Percentiles rank a stretch among this genome's conserved stretches.
phyloP scores from a whole-genome alignment of 1,140 invertebrate species.

The Lasioglossum albipes region DNA sequence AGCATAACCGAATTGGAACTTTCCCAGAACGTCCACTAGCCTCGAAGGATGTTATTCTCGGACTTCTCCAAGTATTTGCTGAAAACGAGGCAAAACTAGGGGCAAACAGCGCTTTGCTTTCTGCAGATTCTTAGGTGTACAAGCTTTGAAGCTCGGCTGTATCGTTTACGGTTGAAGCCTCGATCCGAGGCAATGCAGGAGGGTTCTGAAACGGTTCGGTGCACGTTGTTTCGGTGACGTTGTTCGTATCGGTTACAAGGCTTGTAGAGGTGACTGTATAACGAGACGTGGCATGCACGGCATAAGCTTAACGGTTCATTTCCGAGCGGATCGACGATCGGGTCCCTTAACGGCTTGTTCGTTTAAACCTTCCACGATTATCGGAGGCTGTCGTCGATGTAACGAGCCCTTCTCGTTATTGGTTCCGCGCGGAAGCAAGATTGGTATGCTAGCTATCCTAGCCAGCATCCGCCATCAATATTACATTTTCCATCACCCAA shows the following conservation, averaged over 20 bases:
- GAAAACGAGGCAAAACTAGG: too few relatives aligned
- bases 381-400: neutral
- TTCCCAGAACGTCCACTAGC: too few relatives aligned
- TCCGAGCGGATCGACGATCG: conserved; percentile 44
- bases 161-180: too few relatives aligned
- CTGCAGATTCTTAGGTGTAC: too few relatives aligned
- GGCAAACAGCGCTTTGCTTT: too few relatives aligned
- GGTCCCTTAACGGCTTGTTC: conserved; percentile 35
- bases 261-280: conserved; percentile 19
- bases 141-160: too few relatives aligned
- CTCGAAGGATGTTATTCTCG: too few relatives aligned
- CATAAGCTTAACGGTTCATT: conserved; percentile 47
- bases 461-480: neutral
- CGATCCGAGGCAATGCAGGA: neutral
- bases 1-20: too few relatives aligned
- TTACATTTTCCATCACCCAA: neutral
- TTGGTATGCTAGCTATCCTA: neutral
- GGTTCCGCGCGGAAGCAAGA: conserved; percentile 7
- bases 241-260: conserved; percentile 45
- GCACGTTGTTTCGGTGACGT: conserved; percentile 40
- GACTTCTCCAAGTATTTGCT: too few relatives aligned
- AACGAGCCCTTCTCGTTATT: conserved; percentile 1
- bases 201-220: conserved; percentile 31
- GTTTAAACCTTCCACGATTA: conserved; percentile 24
- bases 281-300: neutral